Base-by-base conservation (phyloP, 2,113 vertebrate species). In the Scomber scombrus region DNA sequence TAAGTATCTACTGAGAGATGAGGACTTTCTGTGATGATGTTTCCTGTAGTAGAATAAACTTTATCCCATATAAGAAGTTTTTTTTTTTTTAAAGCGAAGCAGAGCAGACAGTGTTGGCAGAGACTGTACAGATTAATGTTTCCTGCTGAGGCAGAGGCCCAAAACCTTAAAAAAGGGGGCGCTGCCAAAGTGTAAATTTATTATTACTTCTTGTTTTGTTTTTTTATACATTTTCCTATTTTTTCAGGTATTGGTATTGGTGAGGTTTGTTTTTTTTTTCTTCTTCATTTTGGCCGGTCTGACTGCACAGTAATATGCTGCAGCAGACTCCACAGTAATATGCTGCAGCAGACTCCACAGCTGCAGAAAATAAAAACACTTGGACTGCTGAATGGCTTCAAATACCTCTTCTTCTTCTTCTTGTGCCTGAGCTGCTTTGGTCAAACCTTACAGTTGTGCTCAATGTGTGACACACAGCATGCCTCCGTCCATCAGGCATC, bases 351-450 rank as follows among this genome's bases (percentile, higher is more conserved):
- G 45, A 74, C 23, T 63, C 6, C 45, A 76, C 84, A 77, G 67
- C 71, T 80, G 68, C 47, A 67, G 46, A 64, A 66, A 78, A 79
- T 51, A 54, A 70, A 73, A 75, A 16, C 58, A 73, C 11, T 45
- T 63, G 60, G 74, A 49, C 55, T 40, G 50, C 61, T 64, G 13
- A 68, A 49, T 47, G 21, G 23, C 26, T 66, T 69, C 56, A 65
- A 31, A 79, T 71, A 64, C 31, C 5, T 49, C n/a, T 18, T 69
- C 84, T n/a, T 82, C 31, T 4, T 49, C n/a, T 18, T 69, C 84
- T n/a, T 82, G 57, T 73, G 57, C 47, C 14, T 7, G 12, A 64
- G 34, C 47, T 52, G 47, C 76, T 57, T 26, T 6, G 49, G 40
- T 72, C 45, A 81, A 26, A 46, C 50, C 13, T 51, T 15, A 4